These are phyloP conservation scores for Podargus strigoides DNA, from an alignment of 2,797 vertebrate species.

Conservation along the genomic window DNA sequence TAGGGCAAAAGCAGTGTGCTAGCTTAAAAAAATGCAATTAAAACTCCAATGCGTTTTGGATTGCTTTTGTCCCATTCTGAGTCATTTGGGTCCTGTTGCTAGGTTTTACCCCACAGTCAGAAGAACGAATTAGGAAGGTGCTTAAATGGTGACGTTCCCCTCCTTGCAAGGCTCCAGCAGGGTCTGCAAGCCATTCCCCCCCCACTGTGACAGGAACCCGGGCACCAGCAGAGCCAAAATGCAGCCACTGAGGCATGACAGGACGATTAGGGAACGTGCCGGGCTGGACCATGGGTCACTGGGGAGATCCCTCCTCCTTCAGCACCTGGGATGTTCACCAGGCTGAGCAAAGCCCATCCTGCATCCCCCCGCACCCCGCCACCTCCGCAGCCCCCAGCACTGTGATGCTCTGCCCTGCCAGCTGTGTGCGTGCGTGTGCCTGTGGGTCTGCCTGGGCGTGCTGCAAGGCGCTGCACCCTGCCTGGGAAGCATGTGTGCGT, in stretches of 20 bases:
- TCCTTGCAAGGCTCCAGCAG: neutral
- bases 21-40: neutral
- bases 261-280: neutral
- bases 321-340: neutral
- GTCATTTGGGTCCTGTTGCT: neutral
- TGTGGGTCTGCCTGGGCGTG: rapidly evolving
- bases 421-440: neutral
- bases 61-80: neutral
- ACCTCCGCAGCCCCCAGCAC: rapidly evolving
- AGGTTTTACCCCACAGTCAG: neutral
- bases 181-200: neutral
- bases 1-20: neutral
- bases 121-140: neutral
- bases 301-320: neutral
- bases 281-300: neutral
- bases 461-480: conserved; percentile 24
- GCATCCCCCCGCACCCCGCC: neutral
- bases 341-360: neutral
- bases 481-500: neutral
- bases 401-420: neutral
- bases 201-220: neutral
- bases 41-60: neutral
- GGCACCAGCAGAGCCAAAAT: neutral
- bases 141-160: neutral
- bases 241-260: neutral